Evolutionary conservation across 2,797 vertebrate species (phyloP).

Genomic region (Onychomys leucogaster): DNA sequence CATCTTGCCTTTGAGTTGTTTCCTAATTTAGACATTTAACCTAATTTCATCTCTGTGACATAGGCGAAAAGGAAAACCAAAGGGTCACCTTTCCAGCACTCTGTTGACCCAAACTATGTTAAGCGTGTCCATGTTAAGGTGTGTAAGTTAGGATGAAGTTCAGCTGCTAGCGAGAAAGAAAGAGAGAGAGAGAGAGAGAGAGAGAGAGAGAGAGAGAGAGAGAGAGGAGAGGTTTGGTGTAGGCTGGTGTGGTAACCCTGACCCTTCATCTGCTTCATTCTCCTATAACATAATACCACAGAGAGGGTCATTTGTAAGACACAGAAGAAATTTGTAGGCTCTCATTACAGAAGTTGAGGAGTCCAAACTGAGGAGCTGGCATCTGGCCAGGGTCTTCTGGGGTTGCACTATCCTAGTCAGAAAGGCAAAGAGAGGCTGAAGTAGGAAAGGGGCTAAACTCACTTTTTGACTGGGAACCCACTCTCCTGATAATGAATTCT

Average conservation of each 20-base stretch:
- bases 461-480: neutral
- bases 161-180: neutral
- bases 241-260: neutral
- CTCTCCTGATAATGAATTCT: neutral
- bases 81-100: neutral
- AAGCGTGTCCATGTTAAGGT: neutral
- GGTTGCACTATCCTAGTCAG: neutral
- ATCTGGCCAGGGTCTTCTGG: neutral
- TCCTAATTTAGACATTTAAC: neutral
- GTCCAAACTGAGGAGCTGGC: neutral
- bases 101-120: neutral
- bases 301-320: neutral
- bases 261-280: neutral
- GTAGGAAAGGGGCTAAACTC: neutral
- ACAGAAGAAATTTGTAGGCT: neutral
- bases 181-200: neutral
- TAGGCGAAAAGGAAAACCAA: neutral
- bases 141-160: conserved; percentile 22
- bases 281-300: neutral
- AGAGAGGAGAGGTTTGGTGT: neutral
- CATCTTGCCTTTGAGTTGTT: neutral
- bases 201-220: neutral
- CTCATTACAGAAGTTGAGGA: too few relatives aligned
- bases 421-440: neutral
- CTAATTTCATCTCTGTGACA: neutral